Conservation (phyloP, 2,888 invertebrate genomes). For the Coleophora deauratella region DNA sequence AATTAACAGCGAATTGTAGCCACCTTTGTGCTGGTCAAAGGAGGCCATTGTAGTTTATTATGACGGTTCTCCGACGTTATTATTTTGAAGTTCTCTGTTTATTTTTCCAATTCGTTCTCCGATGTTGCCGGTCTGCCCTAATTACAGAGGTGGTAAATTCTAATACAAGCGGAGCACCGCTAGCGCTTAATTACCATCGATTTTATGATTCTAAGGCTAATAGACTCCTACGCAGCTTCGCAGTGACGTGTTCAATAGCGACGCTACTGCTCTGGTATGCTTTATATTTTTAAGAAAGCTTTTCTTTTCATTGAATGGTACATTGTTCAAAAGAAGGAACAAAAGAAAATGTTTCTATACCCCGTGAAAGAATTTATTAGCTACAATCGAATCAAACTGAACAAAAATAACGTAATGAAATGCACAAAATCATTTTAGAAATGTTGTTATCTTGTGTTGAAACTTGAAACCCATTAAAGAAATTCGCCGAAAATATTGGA, state of each 20-base stretch:
- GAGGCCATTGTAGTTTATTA: slow-evolving; percentile 61
- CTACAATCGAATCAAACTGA: too few species aligned
- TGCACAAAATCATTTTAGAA: too few species aligned
- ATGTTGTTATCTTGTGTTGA: too few species aligned
- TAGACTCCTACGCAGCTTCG: slow-evolving; percentile 11
- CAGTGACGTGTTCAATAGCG: too few species aligned
- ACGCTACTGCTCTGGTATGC: background rate
- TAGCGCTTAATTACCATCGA: slow-evolving; percentile 30
- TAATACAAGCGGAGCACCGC: slow-evolving; percentile 30
- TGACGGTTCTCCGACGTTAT: slow-evolving; percentile 17
- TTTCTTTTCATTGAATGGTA: too few species aligned
- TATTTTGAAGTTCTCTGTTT: slow-evolving; percentile 31
- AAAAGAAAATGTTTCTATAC: too few species aligned
- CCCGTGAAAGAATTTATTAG: too few species aligned
- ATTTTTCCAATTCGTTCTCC: slow-evolving; percentile 52
- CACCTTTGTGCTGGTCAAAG: slow-evolving; percentile 48
- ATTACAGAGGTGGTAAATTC: slow-evolving; percentile 48
- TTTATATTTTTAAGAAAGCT: background rate
- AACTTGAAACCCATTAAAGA: slow-evolving; percentile 5
- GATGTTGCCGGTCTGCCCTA: slow-evolving; percentile 27
- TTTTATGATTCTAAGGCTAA: slow-evolving; percentile 24
- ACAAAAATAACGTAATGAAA: too few species aligned
- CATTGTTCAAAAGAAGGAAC: too few species aligned
- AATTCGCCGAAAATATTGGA: slow-evolving; percentile 40
- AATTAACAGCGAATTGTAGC: slow-evolving; percentile 60